These are phyloP conservation scores for Bombus difficillimus DNA, from an alignment of 1,140 invertebrate species.

Conservation along the genomic window DNA sequence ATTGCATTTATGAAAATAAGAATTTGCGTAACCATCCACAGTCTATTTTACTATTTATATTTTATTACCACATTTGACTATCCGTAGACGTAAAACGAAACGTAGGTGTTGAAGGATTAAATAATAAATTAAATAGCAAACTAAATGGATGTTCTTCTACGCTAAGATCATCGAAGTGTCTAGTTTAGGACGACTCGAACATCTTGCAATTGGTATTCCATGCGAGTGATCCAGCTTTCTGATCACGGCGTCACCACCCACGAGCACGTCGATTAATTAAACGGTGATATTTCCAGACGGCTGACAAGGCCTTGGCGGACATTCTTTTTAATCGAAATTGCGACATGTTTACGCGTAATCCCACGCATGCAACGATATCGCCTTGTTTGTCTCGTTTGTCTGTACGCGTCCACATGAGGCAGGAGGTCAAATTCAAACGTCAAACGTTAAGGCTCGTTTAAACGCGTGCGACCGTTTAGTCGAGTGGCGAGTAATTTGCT, in stretches of 20 bases:
- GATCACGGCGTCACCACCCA: neutral
- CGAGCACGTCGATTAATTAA: neutral
- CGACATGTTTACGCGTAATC: conserved; percentile 18
- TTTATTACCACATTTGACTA: no score
- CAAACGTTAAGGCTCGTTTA: neutral
- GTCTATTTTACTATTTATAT: no score
- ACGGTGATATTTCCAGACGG: conserved; percentile 2
- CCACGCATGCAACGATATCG: conserved; percentile 4
- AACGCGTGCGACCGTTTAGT: no score
- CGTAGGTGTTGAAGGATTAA: no score
- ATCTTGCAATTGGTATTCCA: no score
- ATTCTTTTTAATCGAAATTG: neutral
- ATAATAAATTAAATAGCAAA: no score
- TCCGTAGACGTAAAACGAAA: no score
- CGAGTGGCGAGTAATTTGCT: no score
- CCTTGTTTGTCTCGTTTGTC: conserved; percentile 18
- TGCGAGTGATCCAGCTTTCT: neutral
- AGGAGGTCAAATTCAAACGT: conserved; percentile 16
- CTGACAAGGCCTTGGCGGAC: neutral
- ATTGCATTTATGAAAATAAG: no score
- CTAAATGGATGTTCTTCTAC: no score
- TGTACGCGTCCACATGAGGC: neutral
- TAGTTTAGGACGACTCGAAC: neutral
- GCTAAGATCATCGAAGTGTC: no score
- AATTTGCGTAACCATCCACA: no score